Conservation (phyloP, 2,888 invertebrate genomes). For the Perizoma affinitatum region DNA sequence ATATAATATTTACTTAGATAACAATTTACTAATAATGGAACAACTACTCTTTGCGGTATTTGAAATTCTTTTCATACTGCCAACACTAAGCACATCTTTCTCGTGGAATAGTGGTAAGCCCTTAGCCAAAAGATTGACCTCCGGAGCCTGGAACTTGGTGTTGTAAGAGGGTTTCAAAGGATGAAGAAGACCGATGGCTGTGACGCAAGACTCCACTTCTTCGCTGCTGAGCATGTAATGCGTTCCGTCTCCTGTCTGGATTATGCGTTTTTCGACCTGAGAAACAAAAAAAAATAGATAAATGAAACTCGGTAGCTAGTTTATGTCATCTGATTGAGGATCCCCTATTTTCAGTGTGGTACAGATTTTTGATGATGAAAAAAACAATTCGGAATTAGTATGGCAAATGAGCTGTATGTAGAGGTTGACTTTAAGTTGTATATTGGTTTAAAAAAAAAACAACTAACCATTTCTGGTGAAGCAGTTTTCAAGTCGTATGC, state of each 20-base stretch:
- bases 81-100: neutral
- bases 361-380: too few species aligned
- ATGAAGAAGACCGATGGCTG: slow-evolving; percentile 48
- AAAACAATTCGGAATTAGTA: too few species aligned
- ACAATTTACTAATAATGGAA: too few species aligned
- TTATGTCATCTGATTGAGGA: too few species aligned
- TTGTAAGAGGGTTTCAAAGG: slow-evolving; percentile 55
- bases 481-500: slow-evolving; percentile 86
- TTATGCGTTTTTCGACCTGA: slow-evolving; percentile 65
- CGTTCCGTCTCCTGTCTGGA: slow-evolving; percentile 85
- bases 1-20: too few species aligned
- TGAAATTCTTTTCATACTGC: neutral
- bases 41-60: neutral
- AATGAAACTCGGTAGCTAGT: too few species aligned
- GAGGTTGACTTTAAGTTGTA: too few species aligned
- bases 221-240: slow-evolving; percentile 74
- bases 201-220: slow-evolving; percentile 44
- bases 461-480: slow-evolving; percentile 64
- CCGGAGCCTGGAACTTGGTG: slow-evolving; percentile 27
- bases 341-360: too few species aligned
- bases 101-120: slow-evolving; percentile 49
- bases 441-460: neutral
- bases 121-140: slow-evolving; percentile 36
- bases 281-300: neutral
- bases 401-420: too few species aligned